Percentiles rank a stretch among this genome's conserved stretches.
Conservation (phyloP, 2,888 invertebrate genomes). For the Lithophane socia region DNA sequence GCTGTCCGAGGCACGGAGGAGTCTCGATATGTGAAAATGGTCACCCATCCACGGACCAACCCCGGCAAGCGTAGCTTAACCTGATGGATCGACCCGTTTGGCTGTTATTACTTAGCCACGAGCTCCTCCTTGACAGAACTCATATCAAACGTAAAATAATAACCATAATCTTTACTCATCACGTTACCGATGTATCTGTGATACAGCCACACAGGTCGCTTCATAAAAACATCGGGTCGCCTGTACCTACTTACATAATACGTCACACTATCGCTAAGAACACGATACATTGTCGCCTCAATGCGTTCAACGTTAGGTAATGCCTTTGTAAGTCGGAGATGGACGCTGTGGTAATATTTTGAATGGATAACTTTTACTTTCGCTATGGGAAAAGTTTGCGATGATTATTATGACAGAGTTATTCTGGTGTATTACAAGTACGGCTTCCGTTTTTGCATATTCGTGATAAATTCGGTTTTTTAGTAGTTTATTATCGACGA, state of each 20-base stretch:
- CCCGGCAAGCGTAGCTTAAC: too few species aligned
- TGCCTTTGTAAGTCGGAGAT: constrained; percentile 36
- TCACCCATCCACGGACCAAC: too few species aligned
- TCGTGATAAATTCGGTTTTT: constrained; percentile 7
- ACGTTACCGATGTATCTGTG: constrained; percentile 13
- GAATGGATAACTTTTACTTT: constrained; percentile 60
- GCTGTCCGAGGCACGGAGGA: too few species aligned
- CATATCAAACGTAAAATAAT: constrained; percentile 12
- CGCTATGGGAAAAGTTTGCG: constrained; percentile 56
- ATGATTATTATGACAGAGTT: constrained; percentile 51
- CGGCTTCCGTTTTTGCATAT: constrained; percentile 27
- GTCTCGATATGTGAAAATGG: too few species aligned
- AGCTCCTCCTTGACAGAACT: constrained; percentile 8
- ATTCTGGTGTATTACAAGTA: constrained; percentile 20
- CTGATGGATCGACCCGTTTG: too few species aligned
- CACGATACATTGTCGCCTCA: constrained; percentile 46
- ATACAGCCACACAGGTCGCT: constrained; percentile 35
- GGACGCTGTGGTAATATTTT: constrained; percentile 35
- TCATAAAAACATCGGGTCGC: constrained; percentile 51
- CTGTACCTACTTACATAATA: constrained; percentile 58
- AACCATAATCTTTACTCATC: constrained; percentile 1
- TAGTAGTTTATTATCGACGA: neutral
- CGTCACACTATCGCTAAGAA: constrained; percentile 26
- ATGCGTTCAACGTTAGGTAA: constrained; percentile 31
- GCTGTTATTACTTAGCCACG: too few species aligned